Conservation (phyloP, 2,797 vertebrate genomes). For the Spinus pinus region DNA sequence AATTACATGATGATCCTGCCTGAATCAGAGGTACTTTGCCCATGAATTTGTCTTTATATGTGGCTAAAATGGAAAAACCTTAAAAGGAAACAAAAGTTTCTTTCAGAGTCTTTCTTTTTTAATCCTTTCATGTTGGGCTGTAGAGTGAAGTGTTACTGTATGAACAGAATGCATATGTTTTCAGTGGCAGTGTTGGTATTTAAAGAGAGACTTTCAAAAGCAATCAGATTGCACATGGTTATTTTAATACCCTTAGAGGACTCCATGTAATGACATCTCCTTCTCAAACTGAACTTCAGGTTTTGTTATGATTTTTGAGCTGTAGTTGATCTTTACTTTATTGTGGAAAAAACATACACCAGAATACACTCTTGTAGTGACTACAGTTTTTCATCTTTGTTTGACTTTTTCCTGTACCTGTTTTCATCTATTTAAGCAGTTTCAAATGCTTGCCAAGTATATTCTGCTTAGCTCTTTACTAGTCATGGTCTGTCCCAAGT, state of each 20-base stretch:
- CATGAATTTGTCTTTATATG: neutral
- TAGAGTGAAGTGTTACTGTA: neutral
- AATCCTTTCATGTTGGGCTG: neutral
- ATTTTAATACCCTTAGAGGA: neutral
- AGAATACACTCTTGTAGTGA: neutral
- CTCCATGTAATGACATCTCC: neutral
- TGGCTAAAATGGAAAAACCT: neutral
- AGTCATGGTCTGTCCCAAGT: neutral
- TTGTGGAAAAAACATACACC: neutral
- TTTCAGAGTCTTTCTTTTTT: neutral
- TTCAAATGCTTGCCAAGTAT: neutral
- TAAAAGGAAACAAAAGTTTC: neutral
- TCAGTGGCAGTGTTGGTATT: neutral
- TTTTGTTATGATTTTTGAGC: neutral
- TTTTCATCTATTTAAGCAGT: neutral
- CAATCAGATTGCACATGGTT: neutral
- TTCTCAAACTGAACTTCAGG: neutral
- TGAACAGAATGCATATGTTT: neutral
- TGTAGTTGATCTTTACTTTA: neutral
- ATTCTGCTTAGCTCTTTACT: neutral
- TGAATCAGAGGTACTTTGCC: neutral
- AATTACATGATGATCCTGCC: neutral
- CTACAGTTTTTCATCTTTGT: neutral
- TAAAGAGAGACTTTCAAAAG: neutral
- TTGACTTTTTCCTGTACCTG: constrained; percentile 23